Evolutionary conservation across 2,113 vertebrate genomes (phyloP).

Genomic region (Trogon surrucura): DNA sequence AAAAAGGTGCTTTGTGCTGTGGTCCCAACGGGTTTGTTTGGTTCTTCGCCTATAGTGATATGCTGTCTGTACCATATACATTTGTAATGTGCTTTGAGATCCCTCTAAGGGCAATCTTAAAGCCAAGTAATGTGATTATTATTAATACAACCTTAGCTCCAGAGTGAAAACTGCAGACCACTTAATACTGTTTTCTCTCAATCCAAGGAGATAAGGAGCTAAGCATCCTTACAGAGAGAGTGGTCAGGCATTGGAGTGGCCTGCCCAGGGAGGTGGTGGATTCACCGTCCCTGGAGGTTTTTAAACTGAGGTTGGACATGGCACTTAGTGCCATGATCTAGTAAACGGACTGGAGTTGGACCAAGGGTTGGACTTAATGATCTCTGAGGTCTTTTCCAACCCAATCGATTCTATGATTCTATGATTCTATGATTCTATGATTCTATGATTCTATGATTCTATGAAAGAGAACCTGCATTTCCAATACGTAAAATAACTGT

Average conservation of each 20-base stretch:
- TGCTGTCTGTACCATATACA: not conserved
- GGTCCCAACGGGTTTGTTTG: not conserved
- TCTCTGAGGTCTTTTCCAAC: no score
- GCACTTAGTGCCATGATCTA: no score
- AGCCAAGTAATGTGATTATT: constrained; percentile 15
- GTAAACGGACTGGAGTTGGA: no score
- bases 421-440: no score
- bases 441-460: no score
- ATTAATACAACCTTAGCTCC: not conserved
- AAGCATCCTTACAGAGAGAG: not conserved
- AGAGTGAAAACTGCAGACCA: not conserved
- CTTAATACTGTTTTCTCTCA: constrained; percentile 2
- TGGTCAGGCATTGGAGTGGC: no score
- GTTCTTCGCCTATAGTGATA: not conserved
- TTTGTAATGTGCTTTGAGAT: not conserved
- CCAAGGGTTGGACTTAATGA: no score
- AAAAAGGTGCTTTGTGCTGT: not conserved
- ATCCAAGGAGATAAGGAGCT: not conserved
- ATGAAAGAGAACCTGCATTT: not conserved
- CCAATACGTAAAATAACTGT: not conserved
- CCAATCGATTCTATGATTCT: no score
- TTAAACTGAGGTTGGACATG: no score
- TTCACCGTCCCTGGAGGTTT: no score
- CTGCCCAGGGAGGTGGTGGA: no score
- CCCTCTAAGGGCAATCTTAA: not conserved